These are phyloP conservation scores for Phocides pigmalion DNA, from an alignment of 1,140 invertebrate species.

Conservation along the genomic window DNA sequence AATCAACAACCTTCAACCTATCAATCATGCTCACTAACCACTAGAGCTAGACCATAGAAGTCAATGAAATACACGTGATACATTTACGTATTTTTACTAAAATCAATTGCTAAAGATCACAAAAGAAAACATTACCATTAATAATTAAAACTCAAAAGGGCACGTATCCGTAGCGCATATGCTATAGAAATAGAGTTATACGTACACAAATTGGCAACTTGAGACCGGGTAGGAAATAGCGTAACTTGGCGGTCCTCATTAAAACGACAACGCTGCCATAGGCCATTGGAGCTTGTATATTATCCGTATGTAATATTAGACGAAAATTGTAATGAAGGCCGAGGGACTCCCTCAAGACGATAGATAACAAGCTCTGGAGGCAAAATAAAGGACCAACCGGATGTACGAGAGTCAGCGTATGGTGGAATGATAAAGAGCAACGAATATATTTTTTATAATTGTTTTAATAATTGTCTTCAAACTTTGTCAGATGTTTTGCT, in stretches of 20 bases:
- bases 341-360: constrained; percentile 68
- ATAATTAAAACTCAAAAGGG: neutral
- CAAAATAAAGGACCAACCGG: constrained; percentile 39
- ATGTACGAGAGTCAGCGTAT: neutral
- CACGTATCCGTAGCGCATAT: neutral
- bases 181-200: neutral
- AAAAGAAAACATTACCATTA: neutral
- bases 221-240: constrained; percentile 40
- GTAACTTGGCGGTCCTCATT: constrained; percentile 53
- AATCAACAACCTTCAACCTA: no score
- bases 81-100: no score
- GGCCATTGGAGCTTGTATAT: constrained; percentile 66
- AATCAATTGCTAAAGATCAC: no score
- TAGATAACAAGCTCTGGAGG: constrained; percentile 69
- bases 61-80: no score
- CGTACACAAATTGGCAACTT: constrained; percentile 46
- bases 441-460: no score
- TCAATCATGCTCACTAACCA: no score
- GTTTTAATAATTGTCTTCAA: no score
- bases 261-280: constrained; percentile 53
- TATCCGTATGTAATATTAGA: constrained; percentile 74
- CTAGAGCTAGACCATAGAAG: no score
- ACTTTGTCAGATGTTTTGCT: no score
- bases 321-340: constrained; percentile 78
- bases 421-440: no score